Conservation (phyloP, 2,888 invertebrate genomes). For the Lithosia quadra region DNA sequence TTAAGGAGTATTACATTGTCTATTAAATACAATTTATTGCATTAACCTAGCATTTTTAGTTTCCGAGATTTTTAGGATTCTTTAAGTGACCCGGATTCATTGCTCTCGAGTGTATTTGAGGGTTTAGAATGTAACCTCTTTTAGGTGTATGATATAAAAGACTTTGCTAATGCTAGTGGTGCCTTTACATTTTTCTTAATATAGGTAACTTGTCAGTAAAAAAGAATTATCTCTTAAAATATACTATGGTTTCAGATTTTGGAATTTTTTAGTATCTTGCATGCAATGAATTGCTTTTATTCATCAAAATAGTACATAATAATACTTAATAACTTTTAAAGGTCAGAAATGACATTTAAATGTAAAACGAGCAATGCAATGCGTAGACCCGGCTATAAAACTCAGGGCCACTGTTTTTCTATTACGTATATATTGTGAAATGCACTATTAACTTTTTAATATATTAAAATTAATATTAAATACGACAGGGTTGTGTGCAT, state of each 20-base stretch:
- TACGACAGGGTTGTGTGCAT: neutral
- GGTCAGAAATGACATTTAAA: neutral
- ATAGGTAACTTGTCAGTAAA: neutral
- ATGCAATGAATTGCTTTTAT: neutral
- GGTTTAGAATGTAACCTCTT: constrained; percentile 1
- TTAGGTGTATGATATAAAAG: neutral
- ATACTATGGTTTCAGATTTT: too few relatives aligned
- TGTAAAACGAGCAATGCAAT: neutral
- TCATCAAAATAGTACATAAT: neutral
- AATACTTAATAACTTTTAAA: neutral
- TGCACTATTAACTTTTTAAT: neutral
- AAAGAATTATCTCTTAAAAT: too few relatives aligned
- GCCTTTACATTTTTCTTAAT: neutral
- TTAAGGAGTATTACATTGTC: too few relatives aligned
- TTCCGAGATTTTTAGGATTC: too few relatives aligned
- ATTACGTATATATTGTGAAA: neutral
- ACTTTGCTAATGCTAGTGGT: neutral
- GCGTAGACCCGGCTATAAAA: neutral
- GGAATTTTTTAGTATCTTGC: neutral
- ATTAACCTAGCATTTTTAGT: too few relatives aligned
- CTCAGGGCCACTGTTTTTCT: neutral
- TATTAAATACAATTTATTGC: too few relatives aligned
- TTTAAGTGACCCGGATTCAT: too few relatives aligned
- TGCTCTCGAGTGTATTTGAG: too few relatives aligned
- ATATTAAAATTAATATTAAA: neutral